Base-by-base conservation (phyloP, 53 echinoderm and acorn worm genomes). In the Holothuria scabra region DNA sequence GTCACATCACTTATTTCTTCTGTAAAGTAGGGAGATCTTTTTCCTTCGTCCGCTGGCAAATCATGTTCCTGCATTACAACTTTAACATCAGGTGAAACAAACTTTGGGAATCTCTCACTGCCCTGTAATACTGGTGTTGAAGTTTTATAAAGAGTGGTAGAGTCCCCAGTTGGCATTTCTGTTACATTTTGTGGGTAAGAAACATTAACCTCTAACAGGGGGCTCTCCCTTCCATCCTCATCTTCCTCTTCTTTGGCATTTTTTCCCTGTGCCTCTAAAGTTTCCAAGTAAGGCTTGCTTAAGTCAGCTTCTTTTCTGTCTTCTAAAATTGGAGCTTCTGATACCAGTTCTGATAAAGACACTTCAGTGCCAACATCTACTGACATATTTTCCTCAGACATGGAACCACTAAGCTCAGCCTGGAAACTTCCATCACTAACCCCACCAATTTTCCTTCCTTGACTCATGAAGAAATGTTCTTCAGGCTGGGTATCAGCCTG, bases 1-100 rank as follows among this genome's bases (percentile, higher is more conserved):
- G 78, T 61, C 48, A 89, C 65, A 82, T 95, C 87, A 46, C 80
- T 70, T 21, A 94, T 87, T 38, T 81, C 86, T 52, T 94, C 61
- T 20, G 88, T 76, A 79, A 96, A 93, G 38, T 75, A 74, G 41
- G 90, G 91, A 6, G 23, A 34, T 44, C 79, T 52, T 1, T 32
- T 74, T 16, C 41, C 65, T 25, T 61, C 61, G 13, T 20, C 21
- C 20, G 79, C 12, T 79, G 79, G 18, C 8, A 16, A 10, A 33
- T 21, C 8, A 4, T 29, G 5, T 26, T 26, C 57, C 62, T 81
- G 61, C 7, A 11, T 49, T 24, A 16, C 31, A 19, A 56, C 24
- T 58, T 28, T 78, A 8, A 44, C 23, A 41, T 61, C 62, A 16
- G 82, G 82, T 44, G 82, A 81, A 25, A 62, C 37, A 64, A 81